A percentile compares a stretch with the other conserved stretches of the same genome.
Evolutionary conservation across 2,797 vertebrate species (phyloP).

Genomic region (Rhinophrynus dorsalis): DNA sequence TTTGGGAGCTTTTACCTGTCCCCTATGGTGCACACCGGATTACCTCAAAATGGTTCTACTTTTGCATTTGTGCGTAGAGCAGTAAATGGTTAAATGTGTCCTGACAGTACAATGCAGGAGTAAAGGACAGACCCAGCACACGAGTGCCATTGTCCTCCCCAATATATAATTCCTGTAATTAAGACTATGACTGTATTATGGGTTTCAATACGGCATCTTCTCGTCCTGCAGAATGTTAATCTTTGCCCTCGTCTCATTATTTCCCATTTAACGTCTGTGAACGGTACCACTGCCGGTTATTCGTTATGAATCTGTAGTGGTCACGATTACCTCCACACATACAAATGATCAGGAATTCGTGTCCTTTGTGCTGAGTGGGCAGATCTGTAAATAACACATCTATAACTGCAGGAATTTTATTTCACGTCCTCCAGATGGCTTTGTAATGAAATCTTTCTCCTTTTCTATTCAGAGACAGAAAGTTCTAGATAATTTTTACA

Average conservation of each 20-base stretch:
- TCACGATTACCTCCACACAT: background rate
- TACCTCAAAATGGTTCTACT: no score
- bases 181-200: no score
- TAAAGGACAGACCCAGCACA: no score
- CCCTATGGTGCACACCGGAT: no score
- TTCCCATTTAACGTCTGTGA: background rate
- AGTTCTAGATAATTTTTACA: no score
- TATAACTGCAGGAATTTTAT: background rate
- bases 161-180: no score
- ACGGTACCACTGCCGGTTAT: background rate
- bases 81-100: no score
- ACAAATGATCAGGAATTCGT: background rate
- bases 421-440: background rate
- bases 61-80: no score
- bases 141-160: no score
- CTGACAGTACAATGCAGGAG: no score
- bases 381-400: background rate
- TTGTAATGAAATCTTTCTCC: background rate
- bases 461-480: no score
- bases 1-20: no score
- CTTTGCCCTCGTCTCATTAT: background rate
- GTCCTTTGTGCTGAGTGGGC: background rate
- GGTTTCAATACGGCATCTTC: slow-evolving; percentile 19
- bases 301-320: background rate
- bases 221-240: slow-evolving; percentile 58